Evolutionary conservation across 2,797 vertebrate species (phyloP), one percentile per base, ranked within the genome.

Genomic region (Characodon lateralis): DNA sequence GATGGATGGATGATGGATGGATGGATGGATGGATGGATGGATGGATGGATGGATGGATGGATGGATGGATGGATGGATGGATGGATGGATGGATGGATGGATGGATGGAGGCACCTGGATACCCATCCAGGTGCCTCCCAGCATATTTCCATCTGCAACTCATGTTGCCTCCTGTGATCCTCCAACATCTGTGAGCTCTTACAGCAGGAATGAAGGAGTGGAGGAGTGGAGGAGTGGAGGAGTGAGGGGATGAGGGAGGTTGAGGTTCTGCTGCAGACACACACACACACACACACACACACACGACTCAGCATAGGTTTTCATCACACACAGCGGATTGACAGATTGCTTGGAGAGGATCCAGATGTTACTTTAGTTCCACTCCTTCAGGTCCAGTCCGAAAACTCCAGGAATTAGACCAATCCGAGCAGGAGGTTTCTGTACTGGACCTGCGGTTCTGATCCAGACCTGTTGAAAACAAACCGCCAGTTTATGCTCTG

Each of bases 181-280:
- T 50, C 14, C 46, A 41, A 50, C 69, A 51, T 71, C 69, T 71
- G 69, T 46, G 12, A 71, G 24, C n/a, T 2, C 5, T 50, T 71
- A 71, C 41, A 50, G 24, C 46, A 48, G 69, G 69, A 71, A 71
- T 50, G 46, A 70, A 48, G 68, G 68, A 31, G 31, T 35, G 31
- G 31, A 35, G 31, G 0, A 3, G 31, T 35, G 31, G 31, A 35
- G 31, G 31, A 31, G 31, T 31, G 31, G 2, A 2, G 31, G 31
- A 35, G 28, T 35, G 31, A 35, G 31, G 69, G 69, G 50, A 71
- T 50, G 69, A 70, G 26, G 68, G 68, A 46, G 43, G 35, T 16
- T 8, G 39, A 5, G 39, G 63, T 31, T 43, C 65, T 43, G 65
- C 66, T 0, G 10, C 66, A 43, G 18, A 70, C 68, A 69, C 13